A percentile compares a stretch with the other conserved stretches of the same genome.
Evolutionary conservation across 2,888 invertebrate genomes (phyloP).

Genomic region (Agonum fuliginosum): DNA sequence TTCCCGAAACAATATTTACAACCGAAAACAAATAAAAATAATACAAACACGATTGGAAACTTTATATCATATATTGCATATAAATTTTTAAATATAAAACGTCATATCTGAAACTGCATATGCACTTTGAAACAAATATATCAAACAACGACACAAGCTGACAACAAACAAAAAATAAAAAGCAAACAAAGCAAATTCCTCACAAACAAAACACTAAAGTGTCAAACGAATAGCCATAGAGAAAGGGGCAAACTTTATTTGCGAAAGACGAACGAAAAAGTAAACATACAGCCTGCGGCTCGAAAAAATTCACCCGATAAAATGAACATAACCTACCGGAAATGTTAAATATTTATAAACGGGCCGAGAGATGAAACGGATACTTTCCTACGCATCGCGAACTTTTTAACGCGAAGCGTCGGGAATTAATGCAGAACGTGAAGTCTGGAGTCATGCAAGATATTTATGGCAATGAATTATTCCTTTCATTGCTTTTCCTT

Average conservation of each 20-base stretch:
- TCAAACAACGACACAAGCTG: conserved; percentile 33
- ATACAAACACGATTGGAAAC: not conserved
- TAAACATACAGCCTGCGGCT: conserved; percentile 28
- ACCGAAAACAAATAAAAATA: conserved; percentile 9
- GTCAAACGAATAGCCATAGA: conserved; percentile 44
- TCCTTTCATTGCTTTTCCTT: conserved; percentile 18
- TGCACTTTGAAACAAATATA: conserved; percentile 32
- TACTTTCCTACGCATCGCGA: conserved; percentile 14
- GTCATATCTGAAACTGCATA: conserved; percentile 36
- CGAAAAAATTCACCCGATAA: conserved; percentile 34
- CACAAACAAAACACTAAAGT: conserved; percentile 45
- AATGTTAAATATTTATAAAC: conserved; percentile 42
- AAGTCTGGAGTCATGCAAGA: conserved; percentile 5
- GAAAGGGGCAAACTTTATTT: conserved; percentile 48
- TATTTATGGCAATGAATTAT: conserved; percentile 27
- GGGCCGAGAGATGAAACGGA: conserved; percentile 28
- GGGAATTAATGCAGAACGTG: conserved; percentile 25
- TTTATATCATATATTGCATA: not conserved
- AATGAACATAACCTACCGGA: conserved; percentile 40
- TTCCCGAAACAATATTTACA: conserved; percentile 8
- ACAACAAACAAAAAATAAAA: conserved; percentile 35
- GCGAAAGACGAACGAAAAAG: conserved; percentile 43
- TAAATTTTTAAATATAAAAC: conserved; percentile 28
- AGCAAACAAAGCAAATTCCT: conserved; percentile 31
- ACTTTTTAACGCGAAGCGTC: conserved; percentile 11